These are phyloP conservation scores for Sphaerodactylus townsendi DNA, from an alignment of 2,113 vertebrate species.

Conservation along the genomic window DNA sequence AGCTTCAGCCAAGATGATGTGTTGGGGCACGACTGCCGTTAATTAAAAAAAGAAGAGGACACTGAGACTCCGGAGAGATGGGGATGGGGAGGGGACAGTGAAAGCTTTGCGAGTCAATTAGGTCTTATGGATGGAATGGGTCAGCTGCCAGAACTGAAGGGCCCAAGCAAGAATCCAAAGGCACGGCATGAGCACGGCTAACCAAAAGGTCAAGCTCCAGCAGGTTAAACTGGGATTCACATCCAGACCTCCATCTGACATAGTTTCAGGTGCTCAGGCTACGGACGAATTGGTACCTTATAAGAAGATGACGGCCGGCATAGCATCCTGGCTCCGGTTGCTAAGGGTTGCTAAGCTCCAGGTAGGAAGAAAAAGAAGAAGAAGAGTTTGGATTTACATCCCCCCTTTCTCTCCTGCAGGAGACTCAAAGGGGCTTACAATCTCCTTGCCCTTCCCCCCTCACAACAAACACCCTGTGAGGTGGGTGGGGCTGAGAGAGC, in stretches of 20 bases:
- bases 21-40: conserved; percentile 68
- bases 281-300: no score
- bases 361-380: no score
- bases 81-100: not conserved
- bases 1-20: conserved; percentile 70
- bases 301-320: no score
- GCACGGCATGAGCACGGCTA: accelerated
- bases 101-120: conserved; percentile 62
- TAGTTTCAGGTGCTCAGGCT: not conserved
- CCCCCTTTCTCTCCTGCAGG: no score
- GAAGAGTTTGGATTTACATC: no score
- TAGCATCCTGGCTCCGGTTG: no score
- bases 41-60: conserved; percentile 70
- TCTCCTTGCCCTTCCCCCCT: no score
- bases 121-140: conserved; percentile 50
- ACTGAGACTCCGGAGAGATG: conserved; percentile 36
- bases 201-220: not conserved
- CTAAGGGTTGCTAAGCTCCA: no score
- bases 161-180: accelerated
- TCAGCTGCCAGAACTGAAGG: not conserved
- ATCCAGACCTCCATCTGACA: not conserved
- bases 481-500: no score
- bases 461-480: no score
- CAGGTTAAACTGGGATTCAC: not conserved
- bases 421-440: no score